These are phyloP conservation scores for Dasypus novemcinctus DNA, from an alignment of 2,113 vertebrate species.

Conservation along the genomic window DNA sequence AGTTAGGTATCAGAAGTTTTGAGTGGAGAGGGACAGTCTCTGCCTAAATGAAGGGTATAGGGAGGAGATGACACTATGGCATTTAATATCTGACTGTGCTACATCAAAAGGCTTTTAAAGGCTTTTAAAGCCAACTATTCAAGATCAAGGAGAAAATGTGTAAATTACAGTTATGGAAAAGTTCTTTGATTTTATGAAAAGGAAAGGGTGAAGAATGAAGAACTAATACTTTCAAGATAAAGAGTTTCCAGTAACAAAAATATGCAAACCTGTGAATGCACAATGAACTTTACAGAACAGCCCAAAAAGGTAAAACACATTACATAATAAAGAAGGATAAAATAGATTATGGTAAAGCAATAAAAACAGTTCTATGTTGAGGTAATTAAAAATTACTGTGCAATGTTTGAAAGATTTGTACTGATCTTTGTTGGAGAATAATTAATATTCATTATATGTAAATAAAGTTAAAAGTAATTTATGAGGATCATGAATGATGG, in stretches of 20 bases:
- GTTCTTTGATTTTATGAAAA: slow-evolving; percentile 52
- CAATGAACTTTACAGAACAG: not conserved
- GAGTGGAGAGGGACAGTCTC: not conserved
- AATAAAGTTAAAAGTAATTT: slow-evolving; percentile 37
- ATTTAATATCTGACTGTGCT: slow-evolving; percentile 7
- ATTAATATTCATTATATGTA: slow-evolving; percentile 41
- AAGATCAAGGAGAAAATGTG: slow-evolving; percentile 42
- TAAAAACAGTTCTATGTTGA: not conserved
- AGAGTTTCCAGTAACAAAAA: not conserved
- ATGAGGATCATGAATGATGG: not conserved
- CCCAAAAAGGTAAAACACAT: not conserved
- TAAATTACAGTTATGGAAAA: slow-evolving; percentile 39
- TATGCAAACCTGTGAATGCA: slow-evolving; percentile 5
- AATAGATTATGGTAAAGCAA: not conserved
- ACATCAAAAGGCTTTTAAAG: slow-evolving; percentile 58
- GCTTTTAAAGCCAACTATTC: slow-evolving; percentile 33
- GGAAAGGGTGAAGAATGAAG: not conserved
- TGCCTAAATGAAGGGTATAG: not conserved
- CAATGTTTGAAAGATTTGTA: not conserved
- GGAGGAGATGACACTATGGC: not conserved
- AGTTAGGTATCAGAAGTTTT: not conserved
- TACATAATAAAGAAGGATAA: not conserved
- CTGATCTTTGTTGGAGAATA: not conserved
- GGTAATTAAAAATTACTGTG: not conserved
- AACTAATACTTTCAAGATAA: slow-evolving; percentile 24